Evolutionary conservation across 2,797 vertebrate species (phyloP).

Genomic region (Balearica regulorum): DNA sequence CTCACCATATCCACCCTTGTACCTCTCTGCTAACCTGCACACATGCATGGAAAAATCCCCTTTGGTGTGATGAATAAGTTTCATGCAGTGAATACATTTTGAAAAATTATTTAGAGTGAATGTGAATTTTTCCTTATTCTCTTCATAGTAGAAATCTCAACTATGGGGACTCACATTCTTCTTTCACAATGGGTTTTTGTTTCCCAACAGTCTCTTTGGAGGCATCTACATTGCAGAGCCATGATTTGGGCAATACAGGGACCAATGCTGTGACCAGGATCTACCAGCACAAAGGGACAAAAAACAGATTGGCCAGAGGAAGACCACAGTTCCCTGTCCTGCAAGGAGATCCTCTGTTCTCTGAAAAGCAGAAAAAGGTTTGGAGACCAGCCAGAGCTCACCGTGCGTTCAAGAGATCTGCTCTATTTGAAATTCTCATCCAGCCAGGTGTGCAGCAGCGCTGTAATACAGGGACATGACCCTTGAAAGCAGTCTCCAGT

Average conservation of each 20-base stretch:
- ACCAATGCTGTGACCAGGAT: neutral
- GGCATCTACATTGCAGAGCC: neutral
- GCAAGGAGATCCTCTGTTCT: neutral
- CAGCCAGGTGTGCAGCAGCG: neutral
- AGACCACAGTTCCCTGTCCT: neutral
- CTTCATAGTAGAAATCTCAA: neutral
- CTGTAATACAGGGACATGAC: accelerated
- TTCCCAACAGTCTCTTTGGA: neutral
- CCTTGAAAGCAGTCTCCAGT: neutral
- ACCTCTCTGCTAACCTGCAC: neutral
- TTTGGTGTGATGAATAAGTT: neutral
- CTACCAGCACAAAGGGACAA: neutral
- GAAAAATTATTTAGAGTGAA: neutral
- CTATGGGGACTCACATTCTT: neutral
- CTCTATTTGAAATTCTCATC: neutral
- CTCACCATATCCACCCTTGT: neutral
- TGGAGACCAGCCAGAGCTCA: neutral
- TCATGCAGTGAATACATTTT: neutral
- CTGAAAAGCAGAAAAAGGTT: neutral
- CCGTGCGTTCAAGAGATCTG: neutral
- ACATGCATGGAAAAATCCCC: accelerated
- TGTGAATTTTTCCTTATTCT: neutral
- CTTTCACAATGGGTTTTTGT: neutral
- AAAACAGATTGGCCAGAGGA: neutral
- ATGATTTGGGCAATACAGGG: neutral